Base-by-base conservation (phyloP, 1,140 invertebrate genomes). In the Drosophila asahinai region DNA sequence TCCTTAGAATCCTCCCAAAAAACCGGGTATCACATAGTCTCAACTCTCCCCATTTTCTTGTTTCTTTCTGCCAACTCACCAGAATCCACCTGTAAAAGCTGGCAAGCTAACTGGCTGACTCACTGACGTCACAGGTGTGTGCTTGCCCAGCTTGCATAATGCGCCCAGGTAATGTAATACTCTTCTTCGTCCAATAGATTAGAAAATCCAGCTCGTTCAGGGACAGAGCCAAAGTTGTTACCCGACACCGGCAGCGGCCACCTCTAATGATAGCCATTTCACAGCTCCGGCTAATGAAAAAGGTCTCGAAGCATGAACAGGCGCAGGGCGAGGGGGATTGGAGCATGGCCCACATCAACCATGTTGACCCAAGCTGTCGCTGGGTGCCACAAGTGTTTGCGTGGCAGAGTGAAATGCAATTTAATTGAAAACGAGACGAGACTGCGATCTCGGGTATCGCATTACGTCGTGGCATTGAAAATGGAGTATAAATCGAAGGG, bases 391-490 rank as follows among this genome's bases (percentile, higher is more conserved):
- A 77, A 76, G 73, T 78, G 74, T 62, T 78, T 70, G 75, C 55
- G 51, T 76, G 25, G 76, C 58, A 49, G 59, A 61, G 40, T 22
- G 61, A 72, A 82, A 77, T 83, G 81, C 82, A 86, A 86, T 86
- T 89, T 74, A 77, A 87, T 87, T 81, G 33, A 36, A 33, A 36
- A 36, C 40, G 81, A 87, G 83, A 70, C 59, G 40, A 65, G 27
- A 70, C 51, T 63, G 61, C 68, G 61, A 71, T 38, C 66, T 70
- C 17, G 68, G 68, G 60, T 81, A 58, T 87, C 84, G 58, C 65
- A 80, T 87, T 87, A 80, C 83, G 74, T 55, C 55, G 47, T 70
- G 38, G 54, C 55, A 66, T 63, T 61, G 55, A 54, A 65, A 66
- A 33, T 40, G 33, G 47, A 75, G 70, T 76, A 38, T 36, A 61